Conservation (phyloP, 1,140 invertebrate species). For the Paramacrobiotus metropolitanus region DNA sequence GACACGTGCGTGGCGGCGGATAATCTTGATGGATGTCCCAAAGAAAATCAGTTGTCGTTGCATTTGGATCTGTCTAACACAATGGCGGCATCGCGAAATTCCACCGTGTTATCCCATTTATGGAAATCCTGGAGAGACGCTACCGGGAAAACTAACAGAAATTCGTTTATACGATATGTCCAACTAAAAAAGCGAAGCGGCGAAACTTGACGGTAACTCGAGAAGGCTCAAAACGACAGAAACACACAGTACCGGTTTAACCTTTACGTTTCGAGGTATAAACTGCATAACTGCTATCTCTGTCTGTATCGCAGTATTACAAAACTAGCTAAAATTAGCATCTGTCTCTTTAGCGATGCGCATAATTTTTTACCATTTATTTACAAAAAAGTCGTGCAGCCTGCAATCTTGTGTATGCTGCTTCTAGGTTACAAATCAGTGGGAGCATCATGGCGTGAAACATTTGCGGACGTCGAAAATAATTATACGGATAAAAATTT, state of each 20-base stretch:
- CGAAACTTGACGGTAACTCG: not conserved
- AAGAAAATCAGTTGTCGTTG: not conserved
- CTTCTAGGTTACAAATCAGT: slow-evolving; percentile 41
- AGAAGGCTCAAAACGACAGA: too few species aligned
- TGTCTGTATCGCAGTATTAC: too few species aligned
- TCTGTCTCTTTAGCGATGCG: too few species aligned
- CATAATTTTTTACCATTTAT: too few species aligned
- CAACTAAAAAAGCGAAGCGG: not conserved
- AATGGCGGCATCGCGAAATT: not conserved
- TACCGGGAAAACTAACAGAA: not conserved
- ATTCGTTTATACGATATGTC: not conserved
- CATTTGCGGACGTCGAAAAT: slow-evolving; percentile 10
- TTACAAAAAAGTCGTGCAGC: too few species aligned
- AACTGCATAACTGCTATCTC: not conserved
- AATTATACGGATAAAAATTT: slow-evolving; percentile 15
- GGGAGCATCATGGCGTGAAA: slow-evolving; percentile 32
- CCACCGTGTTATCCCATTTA: not conserved
- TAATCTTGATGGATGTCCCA: not conserved
- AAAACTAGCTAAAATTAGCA: too few species aligned
- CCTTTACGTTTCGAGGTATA: too few species aligned
- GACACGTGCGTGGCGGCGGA: slow-evolving; percentile 7
- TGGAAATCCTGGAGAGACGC: slow-evolving; percentile 4
- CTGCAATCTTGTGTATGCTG: too few species aligned
- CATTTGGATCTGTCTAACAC: not conserved
- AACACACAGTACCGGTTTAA: not conserved